phyloP scores from a whole-genome alignment of 2,888 invertebrate species.

The Patella depressa region DNA sequence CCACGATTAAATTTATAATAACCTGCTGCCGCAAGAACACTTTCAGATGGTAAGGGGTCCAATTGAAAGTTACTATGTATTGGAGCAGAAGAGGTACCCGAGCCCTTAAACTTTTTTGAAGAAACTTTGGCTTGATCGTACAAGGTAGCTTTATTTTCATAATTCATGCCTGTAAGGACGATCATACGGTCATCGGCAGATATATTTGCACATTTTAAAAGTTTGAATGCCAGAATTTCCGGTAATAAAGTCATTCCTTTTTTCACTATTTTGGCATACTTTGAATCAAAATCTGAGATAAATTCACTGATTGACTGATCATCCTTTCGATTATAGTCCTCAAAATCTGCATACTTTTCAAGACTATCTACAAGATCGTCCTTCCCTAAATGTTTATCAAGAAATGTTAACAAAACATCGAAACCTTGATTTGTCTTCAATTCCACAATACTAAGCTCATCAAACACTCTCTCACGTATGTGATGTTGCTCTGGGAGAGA shows the following conservation, averaged over 20 bases:
- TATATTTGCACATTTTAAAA: too few species aligned
- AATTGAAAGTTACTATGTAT: too few species aligned
- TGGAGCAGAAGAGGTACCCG: too few species aligned
- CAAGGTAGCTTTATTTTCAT: neutral
- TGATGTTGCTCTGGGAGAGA: too few species aligned
- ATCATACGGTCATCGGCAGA: neutral
- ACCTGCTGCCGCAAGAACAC: too few species aligned
- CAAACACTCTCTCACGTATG: neutral
- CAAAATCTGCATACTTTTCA: neutral
- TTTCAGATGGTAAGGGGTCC: too few species aligned
- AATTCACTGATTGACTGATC: neutral
- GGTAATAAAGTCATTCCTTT: neutral
- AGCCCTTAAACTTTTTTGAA: neutral
- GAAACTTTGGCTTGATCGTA: slow-evolving; percentile 3
- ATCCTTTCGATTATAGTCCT: neutral
- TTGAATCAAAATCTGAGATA: slow-evolving; percentile 10
- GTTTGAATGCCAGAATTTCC: neutral
- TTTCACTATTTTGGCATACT: neutral
- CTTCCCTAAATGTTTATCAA: neutral
- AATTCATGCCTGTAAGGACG: neutral
- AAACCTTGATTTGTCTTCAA: neutral
- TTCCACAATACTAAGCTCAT: neutral
- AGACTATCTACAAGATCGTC: neutral
- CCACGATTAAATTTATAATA: too few species aligned
- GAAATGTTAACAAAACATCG: neutral